phyloP scores from a whole-genome alignment of 2,888 invertebrate species.

The Dasysyrphus albostriatus region DNA sequence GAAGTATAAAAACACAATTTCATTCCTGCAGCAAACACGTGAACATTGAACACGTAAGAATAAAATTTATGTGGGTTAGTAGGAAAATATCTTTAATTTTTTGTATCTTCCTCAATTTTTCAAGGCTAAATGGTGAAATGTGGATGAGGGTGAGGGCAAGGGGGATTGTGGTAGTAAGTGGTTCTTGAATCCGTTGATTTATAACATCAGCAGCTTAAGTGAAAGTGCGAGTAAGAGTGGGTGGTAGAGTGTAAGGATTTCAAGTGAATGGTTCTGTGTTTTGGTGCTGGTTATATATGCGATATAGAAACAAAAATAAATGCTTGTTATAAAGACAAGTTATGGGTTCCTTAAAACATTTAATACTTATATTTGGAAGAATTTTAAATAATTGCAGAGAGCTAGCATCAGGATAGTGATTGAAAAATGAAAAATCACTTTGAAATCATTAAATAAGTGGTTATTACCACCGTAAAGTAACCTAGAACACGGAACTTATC shows the following conservation, averaged over 20 bases:
- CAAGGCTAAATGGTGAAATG: slow-evolving; percentile 17
- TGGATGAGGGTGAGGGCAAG: slow-evolving; percentile 11
- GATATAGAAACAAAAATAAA: not conserved
- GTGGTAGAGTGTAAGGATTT: not conserved
- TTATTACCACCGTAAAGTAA: too few species aligned
- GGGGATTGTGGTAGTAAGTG: not conserved
- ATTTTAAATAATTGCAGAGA: too few species aligned
- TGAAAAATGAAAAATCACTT: too few species aligned
- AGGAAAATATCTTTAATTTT: slow-evolving; percentile 40
- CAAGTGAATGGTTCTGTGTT: slow-evolving; percentile 3
- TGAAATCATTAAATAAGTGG: too few species aligned
- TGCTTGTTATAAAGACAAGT: not conserved
- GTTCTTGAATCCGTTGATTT: slow-evolving; percentile 58
- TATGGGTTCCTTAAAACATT: not conserved
- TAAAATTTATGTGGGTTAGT: slow-evolving; percentile 67
- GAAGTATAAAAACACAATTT: not conserved
- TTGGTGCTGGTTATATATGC: not conserved
- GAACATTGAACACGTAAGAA: slow-evolving; percentile 63
- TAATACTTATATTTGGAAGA: not conserved
- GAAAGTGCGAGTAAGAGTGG: slow-evolving; percentile 11
- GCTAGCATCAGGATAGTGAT: too few species aligned
- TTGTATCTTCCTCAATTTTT: slow-evolving; percentile 16
- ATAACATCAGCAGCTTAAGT: slow-evolving; percentile 46
- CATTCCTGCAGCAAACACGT: slow-evolving; percentile 46
- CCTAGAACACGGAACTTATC: too few species aligned